Base-by-base conservation (phyloP, 92 coral and sea anemone species). In the Metridium senile region DNA sequence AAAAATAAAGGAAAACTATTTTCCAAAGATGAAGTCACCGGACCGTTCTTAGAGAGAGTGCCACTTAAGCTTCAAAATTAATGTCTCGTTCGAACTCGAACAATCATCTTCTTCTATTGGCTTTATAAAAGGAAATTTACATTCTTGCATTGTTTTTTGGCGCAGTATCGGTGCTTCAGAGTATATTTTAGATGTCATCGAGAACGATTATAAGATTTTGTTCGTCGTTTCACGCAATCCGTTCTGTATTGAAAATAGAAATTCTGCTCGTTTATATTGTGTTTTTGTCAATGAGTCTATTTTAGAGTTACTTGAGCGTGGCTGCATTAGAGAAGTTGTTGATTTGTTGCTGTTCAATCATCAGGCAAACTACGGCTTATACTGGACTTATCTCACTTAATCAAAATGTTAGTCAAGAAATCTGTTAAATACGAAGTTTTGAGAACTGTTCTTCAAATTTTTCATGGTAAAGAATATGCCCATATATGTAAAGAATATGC, bases 321-420 rank as follows among this genome's bases (percentile, higher is more conserved):
- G 85, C 20, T 78, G 89, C 58, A 47, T 80, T 29, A 39, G 57
- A 62, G 85, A 78, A 47, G 43, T 74, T 57, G 26, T 39, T 68
- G 79, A 31, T 81, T 79, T 51, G 85, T 79, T 16, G 85, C 85
- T 19, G 85, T 79, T 22, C 85, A 85, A 33, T 56, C 81, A 26
- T 67, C 76, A 20, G 85, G 86, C 9, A 86, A 81, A 68, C 79
- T 80, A 1, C 81, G 90, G 31, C 80, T 86, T 7, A 59, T 59
- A 2, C 18, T 59, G 9, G 66, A 59, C 18, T 62, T 85, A 10
- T 85, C 89, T 53, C 81, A 79, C 61, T 65, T 85, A 16, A 85
- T 80, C 56, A 68, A 66, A 34, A 62, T 80, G 49, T 34, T 85
- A 27, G 53, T 74, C 9, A 85, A 74, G 34, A 66, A 80, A 69